Evolutionary conservation across 2,888 invertebrate genomes (phyloP).

Genomic region (Eledona agricola): DNA sequence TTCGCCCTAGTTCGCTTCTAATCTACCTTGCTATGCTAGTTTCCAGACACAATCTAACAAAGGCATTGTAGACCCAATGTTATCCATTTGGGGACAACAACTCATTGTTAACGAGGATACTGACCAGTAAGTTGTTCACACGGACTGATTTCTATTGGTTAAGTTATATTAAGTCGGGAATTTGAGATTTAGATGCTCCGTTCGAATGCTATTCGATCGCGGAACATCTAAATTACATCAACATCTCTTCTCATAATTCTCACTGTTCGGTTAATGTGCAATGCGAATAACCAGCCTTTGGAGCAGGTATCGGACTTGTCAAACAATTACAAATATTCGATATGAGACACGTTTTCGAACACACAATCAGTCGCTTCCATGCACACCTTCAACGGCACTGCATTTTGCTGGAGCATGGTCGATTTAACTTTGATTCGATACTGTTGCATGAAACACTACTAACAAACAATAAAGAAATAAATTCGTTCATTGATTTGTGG

Average conservation of each 20-base stretch:
- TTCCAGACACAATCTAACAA: constrained; percentile 90
- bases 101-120: constrained; percentile 97
- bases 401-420: constrained; percentile 46
- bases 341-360: constrained; percentile 42
- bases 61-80: constrained; percentile 98
- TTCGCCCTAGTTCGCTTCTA: constrained; percentile 57
- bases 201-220: too few species aligned
- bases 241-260: too few species aligned
- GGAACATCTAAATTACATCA: too few species aligned
- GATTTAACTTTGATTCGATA: constrained; percentile 20
- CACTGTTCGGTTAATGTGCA: constrained; percentile 49
- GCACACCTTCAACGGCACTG: constrained; percentile 57
- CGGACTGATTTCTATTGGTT: constrained; percentile 13
- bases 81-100: constrained; percentile 98
- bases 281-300: constrained; percentile 37
- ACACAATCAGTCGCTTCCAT: constrained; percentile 49
- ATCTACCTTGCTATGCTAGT: constrained; percentile 65
- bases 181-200: constrained; percentile 25
- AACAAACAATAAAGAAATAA: too few species aligned
- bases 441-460: constrained; percentile 36
- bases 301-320: constrained; percentile 42
- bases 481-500: too few species aligned
- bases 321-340: constrained; percentile 32
- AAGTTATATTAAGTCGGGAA: constrained; percentile 25
- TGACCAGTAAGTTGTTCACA: constrained; percentile 85